Evolutionary conservation across 2,113 vertebrate species (phyloP), one percentile per base, ranked within the genome.

Genomic region (Promerops cafer): DNA sequence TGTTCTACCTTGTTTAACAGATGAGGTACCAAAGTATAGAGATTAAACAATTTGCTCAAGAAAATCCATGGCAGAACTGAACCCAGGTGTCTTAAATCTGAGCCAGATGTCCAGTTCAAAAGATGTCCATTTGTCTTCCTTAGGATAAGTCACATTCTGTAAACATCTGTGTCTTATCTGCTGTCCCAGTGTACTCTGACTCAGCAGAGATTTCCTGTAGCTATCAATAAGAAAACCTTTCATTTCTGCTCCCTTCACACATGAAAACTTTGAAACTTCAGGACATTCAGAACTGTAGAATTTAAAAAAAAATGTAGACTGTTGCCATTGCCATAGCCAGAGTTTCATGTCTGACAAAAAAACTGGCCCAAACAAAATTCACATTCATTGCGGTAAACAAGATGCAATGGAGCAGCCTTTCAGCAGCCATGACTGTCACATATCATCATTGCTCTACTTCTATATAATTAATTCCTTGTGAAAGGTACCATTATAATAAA

Each of bases 11-110:
- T 74, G 53, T 92, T 90, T 90, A 93, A 94, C 60, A 86, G 83
- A 93, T 82, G 76, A 93, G 68, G 6, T 83, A 92, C 61, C 37
- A 52, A 94, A 87, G 52, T 16, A 75, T 24, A 89, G 90, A 89
- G 85, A 95, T 88, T 90, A 96, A 92, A 88, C 45, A 83, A 89
- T 95, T 95, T 95, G 68, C 85, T 80, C 40, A 64, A 71, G 76
- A 79, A 93, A 90, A 94, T 92, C 68, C 28, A 50, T 70, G 64
- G 71, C n/a, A 95, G 44, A 86, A 81, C 10, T 59, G 42, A 90
- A 74, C 50, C 27, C 68, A 78, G 71, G 59, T 66, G 85, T 94
- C 40, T 77, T 91, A 83, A 90, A 90, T 88, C 68, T 80, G 75
- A 90, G 76, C 47, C 79, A 85, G 72, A 74, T 95, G 90, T 83